Evolutionary conservation across 2,113 vertebrate species (phyloP).

Genomic region (Myxocyprinus asiaticus): DNA sequence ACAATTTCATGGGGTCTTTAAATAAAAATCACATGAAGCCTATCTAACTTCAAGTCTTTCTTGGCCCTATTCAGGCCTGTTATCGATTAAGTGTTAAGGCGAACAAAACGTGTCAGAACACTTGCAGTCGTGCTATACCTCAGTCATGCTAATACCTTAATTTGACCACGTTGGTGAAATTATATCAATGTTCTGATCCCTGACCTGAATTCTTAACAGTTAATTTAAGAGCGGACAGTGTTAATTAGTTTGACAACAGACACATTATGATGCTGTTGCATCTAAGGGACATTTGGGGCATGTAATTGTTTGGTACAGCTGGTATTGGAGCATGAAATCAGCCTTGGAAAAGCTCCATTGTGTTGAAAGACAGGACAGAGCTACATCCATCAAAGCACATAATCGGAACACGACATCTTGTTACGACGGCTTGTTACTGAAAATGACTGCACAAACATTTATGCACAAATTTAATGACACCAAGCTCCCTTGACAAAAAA

Average conservation of each 20-base stretch:
- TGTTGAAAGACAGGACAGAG: conserved; percentile 11
- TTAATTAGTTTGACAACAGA: conserved; percentile 13
- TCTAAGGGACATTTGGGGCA: conserved; percentile 1
- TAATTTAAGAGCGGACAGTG: conserved; percentile 17
- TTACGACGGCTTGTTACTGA: conserved; percentile 29
- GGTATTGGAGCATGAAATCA: conserved; percentile 26
- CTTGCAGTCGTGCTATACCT: conserved; percentile 15
- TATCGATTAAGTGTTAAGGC: too few species aligned
- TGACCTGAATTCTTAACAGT: conserved; percentile 20
- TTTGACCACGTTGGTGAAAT: conserved; percentile 39
- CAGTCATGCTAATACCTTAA: conserved; percentile 19
- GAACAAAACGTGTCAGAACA: too few species aligned
- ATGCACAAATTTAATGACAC: conserved; percentile 46
- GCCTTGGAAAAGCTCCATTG: conserved; percentile 20
- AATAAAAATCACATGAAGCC: too few species aligned
- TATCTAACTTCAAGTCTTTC: too few species aligned
- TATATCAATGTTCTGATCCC: conserved; percentile 12
- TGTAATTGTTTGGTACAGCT: conserved; percentile 17
- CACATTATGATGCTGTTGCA: neutral
- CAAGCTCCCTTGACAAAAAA: conserved; percentile 13
- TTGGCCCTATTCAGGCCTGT: too few species aligned
- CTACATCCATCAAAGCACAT: conserved; percentile 19
- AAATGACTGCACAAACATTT: conserved; percentile 55
- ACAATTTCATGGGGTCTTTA: too few species aligned
- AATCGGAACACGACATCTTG: neutral